phyloP scores from a whole-genome alignment of 2,888 invertebrate genomes.

The Aquatica leii region DNA sequence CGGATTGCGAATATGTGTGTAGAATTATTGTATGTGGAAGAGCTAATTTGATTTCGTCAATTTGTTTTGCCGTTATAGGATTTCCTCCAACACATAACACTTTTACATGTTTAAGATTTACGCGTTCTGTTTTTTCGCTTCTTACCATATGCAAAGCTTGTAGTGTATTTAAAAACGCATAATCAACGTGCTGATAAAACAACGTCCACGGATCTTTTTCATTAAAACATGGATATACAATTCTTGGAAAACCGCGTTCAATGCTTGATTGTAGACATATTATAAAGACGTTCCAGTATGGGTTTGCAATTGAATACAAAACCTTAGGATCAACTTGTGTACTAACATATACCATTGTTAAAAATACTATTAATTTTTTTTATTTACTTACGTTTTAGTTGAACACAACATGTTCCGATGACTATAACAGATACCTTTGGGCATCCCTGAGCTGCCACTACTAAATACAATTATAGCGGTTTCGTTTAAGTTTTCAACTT shows the following conservation, averaged over 20 bases:
- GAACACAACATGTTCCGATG: neutral
- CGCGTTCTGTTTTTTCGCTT: neutral
- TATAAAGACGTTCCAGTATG: neutral
- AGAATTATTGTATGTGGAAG: neutral
- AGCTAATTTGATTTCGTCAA: too few relatives aligned
- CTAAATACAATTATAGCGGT: constrained; percentile 28
- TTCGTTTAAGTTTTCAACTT: neutral
- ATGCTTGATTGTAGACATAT: constrained; percentile 15
- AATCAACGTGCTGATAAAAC: neutral
- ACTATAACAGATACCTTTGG: constrained; percentile 30
- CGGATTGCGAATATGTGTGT: neutral
- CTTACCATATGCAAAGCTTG: neutral
- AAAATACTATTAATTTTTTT: too few relatives aligned
- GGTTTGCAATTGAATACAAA: too few relatives aligned
- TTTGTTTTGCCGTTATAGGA: neutral
- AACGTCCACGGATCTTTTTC: neutral
- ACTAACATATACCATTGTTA: too few relatives aligned
- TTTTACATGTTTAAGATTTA: neutral
- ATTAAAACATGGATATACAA: neutral
- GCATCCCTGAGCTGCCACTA: constrained; percentile 42
- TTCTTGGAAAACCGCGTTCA: neutral
- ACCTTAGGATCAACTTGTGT: too few relatives aligned
- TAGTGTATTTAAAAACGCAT: neutral
- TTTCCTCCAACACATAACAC: neutral
- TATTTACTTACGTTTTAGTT: too few relatives aligned